phyloP scores from a whole-genome alignment of 2,113 vertebrate genomes.

The Typhlomys cinereus region DNA sequence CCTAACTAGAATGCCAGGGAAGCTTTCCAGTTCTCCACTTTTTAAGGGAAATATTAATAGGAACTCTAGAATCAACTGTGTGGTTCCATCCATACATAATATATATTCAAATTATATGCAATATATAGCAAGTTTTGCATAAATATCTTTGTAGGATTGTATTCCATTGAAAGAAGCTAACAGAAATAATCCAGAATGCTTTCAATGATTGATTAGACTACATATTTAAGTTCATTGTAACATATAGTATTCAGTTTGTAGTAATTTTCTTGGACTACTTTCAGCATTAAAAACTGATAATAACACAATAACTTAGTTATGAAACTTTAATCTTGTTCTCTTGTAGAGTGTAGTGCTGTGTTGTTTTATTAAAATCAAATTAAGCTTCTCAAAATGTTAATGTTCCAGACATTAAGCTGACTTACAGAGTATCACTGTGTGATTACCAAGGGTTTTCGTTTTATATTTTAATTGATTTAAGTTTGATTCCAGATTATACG shows the following conservation, averaged over 20 bases:
- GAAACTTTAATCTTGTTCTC: background rate
- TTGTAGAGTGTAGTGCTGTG: background rate
- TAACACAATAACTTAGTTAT: constrained; percentile 32
- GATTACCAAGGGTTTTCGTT: background rate
- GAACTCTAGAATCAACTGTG: constrained; percentile 37
- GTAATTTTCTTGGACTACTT: constrained; percentile 55
- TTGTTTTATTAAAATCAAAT: constrained; percentile 6
- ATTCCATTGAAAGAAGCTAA: constrained; percentile 35
- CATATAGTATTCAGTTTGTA: constrained; percentile 47
- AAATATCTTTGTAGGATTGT: constrained; percentile 79
- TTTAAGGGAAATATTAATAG: constrained; percentile 29
- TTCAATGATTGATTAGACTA: constrained; percentile 57
- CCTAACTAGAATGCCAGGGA: background rate
- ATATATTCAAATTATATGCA: too few species aligned
- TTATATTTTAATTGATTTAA: background rate
- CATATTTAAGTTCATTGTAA: constrained; percentile 49
- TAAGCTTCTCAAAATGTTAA: background rate
- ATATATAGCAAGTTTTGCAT: too few species aligned
- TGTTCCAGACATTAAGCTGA: constrained; percentile 37
- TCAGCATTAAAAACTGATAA: background rate
- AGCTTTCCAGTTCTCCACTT: background rate
- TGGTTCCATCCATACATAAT: constrained; percentile 59
- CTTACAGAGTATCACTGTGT: background rate
- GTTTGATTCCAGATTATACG: background rate
- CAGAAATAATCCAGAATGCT: constrained; percentile 68